phyloP scores from a whole-genome alignment of 2,113 vertebrate species.

The Capra hircus region DNA sequence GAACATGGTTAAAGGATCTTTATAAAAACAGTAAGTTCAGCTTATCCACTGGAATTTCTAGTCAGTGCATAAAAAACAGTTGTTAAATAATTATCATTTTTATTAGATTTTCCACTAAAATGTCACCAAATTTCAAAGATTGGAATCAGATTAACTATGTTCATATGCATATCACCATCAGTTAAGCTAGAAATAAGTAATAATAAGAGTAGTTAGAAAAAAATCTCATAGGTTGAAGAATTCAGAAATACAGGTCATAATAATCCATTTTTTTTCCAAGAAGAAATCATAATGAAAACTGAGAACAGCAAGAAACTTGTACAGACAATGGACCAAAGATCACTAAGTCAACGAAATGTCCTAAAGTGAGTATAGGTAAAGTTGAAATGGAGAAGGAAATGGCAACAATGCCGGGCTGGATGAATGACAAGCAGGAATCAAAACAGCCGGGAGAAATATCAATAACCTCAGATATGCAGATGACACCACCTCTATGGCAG shows the following conservation, averaged over 20 bases:
- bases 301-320: neutral
- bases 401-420: neutral
- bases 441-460: neutral
- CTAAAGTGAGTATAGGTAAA: neutral
- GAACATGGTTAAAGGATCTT: neutral
- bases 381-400: neutral
- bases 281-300: neutral
- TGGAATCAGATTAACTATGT: neutral
- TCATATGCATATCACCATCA: neutral
- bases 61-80: neutral
- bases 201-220: neutral
- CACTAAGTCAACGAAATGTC: neutral
- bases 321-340: neutral
- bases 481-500: neutral
- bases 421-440: neutral
- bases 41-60: neutral
- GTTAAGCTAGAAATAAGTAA: neutral
- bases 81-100: neutral
- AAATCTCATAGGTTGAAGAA: neutral
- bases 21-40: neutral
- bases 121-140: neutral
- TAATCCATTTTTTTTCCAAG: neutral
- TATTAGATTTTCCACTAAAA: neutral
- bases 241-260: neutral
- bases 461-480: neutral